A percentile compares a stretch with the other conserved stretches of the same genome.
phyloP scores from a whole-genome alignment of 1,140 invertebrate species.

The Macrobrachium rosenbergii region DNA sequence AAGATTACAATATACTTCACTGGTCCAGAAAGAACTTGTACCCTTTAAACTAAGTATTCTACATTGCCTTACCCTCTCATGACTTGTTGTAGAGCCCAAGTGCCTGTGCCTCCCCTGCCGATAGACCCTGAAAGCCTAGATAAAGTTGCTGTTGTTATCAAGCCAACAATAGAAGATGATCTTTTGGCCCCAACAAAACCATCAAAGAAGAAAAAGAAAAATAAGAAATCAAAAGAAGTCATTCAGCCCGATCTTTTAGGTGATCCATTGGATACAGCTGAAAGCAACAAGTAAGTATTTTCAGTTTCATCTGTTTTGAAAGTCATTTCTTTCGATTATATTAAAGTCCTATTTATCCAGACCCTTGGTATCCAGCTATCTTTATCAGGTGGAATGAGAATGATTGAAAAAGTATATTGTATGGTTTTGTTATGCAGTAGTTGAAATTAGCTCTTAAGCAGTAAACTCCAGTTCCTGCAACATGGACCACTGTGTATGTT shows the following conservation, averaged over 20 bases:
- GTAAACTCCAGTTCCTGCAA: no score
- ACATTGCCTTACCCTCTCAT: neutral
- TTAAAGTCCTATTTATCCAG: neutral
- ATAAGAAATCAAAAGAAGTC: slow-evolving; percentile 26
- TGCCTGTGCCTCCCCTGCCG: neutral
- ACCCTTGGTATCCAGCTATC: no score
- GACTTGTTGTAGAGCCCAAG: neutral
- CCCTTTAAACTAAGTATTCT: neutral
- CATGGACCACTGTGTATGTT: no score
- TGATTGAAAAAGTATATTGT: no score
- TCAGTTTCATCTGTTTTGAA: neutral
- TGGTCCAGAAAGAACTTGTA: no score
- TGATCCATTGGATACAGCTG: slow-evolving; percentile 21
- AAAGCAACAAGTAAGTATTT: slow-evolving; percentile 29
- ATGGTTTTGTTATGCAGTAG: no score
- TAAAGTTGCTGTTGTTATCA: slow-evolving; percentile 24
- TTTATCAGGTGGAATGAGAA: no score
- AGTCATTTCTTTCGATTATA: neutral
- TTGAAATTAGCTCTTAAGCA: no score
- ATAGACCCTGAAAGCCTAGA: slow-evolving; percentile 42
- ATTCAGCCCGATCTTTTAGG: slow-evolving; percentile 37
- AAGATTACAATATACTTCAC: no score
- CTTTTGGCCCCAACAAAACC: neutral
- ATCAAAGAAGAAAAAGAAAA: slow-evolving; percentile 38
- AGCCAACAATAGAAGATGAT: neutral